phyloP scores from a whole-genome alignment of 2,888 invertebrate species.

The Sesamia inferens region DNA sequence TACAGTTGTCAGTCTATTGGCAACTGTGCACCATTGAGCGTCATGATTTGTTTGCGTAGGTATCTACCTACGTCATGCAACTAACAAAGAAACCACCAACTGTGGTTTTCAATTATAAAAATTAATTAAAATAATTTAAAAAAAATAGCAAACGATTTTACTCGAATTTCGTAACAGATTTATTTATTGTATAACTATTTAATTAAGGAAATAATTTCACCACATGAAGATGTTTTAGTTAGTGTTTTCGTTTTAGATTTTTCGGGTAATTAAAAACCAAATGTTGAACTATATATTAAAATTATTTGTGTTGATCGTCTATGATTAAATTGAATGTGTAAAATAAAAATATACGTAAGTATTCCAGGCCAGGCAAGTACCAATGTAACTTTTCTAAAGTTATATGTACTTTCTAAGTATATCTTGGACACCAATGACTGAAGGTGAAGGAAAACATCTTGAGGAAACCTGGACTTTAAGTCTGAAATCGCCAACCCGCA shows the following conservation, averaged over 20 bases:
- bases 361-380: no score
- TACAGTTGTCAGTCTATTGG: neutral
- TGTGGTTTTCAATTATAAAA: conserved; percentile 11
- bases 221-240: neutral
- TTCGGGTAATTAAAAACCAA: conserved; percentile 10
- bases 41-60: neutral
- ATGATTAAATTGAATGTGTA: no score
- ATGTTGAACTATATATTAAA: no score
- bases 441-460: no score
- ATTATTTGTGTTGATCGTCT: no score
- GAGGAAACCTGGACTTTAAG: no score
- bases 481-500: no score
- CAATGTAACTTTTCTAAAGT: no score
- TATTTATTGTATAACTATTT: neutral
- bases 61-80: conserved; percentile 9
- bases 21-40: neutral
- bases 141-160: conserved; percentile 6
- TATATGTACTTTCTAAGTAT: no score
- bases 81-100: conserved; percentile 7
- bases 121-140: neutral
- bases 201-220: conserved; percentile 1
- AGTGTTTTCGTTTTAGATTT: neutral
- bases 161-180: neutral
- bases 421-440: no score
- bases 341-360: no score